Evolutionary conservation across 2,113 vertebrate species (phyloP), one percentile per base, ranked within the genome.

Genomic region (Brienomyrus brachyistius): DNA sequence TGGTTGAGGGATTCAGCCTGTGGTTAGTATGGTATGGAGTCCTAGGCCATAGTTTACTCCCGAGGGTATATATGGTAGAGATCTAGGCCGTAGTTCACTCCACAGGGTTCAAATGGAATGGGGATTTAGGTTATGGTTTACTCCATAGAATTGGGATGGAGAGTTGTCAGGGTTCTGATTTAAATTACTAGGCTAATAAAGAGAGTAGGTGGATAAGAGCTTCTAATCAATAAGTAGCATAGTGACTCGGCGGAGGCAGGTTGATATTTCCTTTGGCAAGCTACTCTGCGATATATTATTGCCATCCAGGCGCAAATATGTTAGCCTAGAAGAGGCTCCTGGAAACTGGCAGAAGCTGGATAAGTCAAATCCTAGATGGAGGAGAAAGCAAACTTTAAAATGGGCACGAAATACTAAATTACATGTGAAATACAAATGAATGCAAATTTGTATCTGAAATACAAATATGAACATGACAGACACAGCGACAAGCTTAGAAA

Each of bases 221-320:
- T 4, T 62, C 89, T 89, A 89, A 43, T 89, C 89, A 27, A 96
- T 90, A 89, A 95, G 91, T 51, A 96, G 92, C 59, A 97, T 97
- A 51, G 94, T 94, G 35, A 97, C 96, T 50, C 94, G 94, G 0
- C 97, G 96, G 87, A 99, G 97, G 93, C 98, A 99, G 91, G 97
- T 98, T 82, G 96, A 96, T 91, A 97, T 96, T 88, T 99, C 97
- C 6, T 95, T 93, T 0, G 98, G 97, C 91, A 99, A 94, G 88
- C 95, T 97, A 88, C 91, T 94, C 45, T 95, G 95, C 0, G 93
- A 96, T 59, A 99, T 94, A 27, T 94, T 93, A 88, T 99, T 99
- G 89, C 97, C 98, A 90, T 99, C 98, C 95, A 99, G 92, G 2
- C 98, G 97, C 91, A 99, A 93, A 88, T 99, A 96, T 90, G 94